These are phyloP conservation scores for Propsilocerus akamusi DNA, from an alignment of 1,140 invertebrate species.

Conservation along the genomic window DNA sequence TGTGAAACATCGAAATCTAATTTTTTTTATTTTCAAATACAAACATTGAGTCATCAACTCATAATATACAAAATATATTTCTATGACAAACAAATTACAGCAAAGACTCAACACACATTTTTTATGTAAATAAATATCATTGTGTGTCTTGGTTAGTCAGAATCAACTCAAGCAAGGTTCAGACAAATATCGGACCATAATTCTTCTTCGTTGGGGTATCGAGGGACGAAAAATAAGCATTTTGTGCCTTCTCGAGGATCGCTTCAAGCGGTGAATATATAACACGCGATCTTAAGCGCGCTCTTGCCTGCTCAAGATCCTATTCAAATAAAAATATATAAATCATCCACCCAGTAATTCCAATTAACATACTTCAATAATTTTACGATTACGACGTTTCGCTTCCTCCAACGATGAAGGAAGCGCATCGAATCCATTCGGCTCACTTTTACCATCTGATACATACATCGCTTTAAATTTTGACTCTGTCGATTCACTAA, in stretches of 20 bases:
- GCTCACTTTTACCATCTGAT: neutral
- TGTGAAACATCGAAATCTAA: too few species aligned
- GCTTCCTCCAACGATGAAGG: neutral
- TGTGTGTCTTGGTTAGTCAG: too few species aligned
- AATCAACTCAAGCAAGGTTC: too few species aligned
- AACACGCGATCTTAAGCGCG: neutral
- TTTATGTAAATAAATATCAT: too few species aligned
- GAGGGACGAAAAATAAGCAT: neutral
- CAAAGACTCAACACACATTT: too few species aligned
- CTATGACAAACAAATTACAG: too few species aligned
- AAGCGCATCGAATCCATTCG: neutral
- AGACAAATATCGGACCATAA: neutral
- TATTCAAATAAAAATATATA: neutral
- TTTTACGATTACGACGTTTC: neutral
- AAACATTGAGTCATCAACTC: too few species aligned
- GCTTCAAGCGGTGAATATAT: neutral
- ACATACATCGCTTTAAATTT: neutral
- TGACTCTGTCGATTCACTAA: neutral
- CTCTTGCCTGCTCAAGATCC: neutral
- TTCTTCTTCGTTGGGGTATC: neutral
- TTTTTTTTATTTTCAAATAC: too few species aligned
- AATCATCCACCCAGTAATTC: neutral
- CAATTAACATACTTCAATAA: slow-evolving; percentile 1
- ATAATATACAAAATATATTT: too few species aligned
- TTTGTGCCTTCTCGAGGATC: neutral